Conservation (phyloP, 1,140 invertebrate genomes). For the Pogonognathellus flavescens region DNA sequence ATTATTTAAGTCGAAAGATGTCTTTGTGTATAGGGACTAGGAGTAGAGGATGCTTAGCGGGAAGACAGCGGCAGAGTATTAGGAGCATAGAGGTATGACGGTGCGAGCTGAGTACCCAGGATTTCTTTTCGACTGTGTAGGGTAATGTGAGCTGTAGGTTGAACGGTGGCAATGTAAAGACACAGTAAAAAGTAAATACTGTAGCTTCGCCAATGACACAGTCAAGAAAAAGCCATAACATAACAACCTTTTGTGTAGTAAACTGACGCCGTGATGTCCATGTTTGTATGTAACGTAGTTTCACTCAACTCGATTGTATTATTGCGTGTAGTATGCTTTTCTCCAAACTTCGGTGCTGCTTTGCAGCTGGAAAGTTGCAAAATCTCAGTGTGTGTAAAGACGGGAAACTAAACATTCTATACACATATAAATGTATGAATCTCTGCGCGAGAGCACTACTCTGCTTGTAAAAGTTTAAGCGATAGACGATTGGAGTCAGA, state of each 20-base stretch:
- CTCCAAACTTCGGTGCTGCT: neutral
- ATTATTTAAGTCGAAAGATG: constrained; percentile 53
- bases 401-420: neutral
- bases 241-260: constrained; percentile 32
- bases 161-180: neutral
- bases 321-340: constrained; percentile 4
- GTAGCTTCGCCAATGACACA: constrained; percentile 12
- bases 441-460: neutral
- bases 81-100: too few relatives aligned
- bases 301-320: constrained; percentile 22
- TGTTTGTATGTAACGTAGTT: constrained; percentile 20
- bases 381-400: neutral
- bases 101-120: neutral
- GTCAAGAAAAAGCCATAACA: constrained; percentile 7
- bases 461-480: neutral
- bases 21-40: neutral
- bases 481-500: neutral
- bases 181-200: constrained; percentile 18
- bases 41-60: too few relatives aligned
- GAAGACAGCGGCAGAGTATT: too few relatives aligned
- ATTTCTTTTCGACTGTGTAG: neutral
- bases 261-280: constrained; percentile 22
- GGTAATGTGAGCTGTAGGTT: neutral
- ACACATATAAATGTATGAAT: constrained; percentile 11
- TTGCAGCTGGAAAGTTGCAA: neutral